Conservation (phyloP, 1,140 invertebrate genomes). For the Zaprionus nigranus region DNA sequence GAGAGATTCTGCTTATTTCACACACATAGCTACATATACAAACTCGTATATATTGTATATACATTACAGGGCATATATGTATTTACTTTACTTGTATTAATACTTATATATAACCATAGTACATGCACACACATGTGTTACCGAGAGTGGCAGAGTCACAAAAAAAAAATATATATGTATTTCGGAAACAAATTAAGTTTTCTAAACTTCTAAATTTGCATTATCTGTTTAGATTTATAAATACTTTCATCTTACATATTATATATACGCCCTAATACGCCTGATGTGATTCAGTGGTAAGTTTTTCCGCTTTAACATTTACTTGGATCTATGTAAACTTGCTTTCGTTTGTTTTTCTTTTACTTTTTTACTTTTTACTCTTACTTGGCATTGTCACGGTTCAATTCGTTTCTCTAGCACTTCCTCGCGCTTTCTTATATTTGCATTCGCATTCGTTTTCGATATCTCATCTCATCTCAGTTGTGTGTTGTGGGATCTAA, state of each 20-base stretch:
- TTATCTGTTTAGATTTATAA: conserved; percentile 4
- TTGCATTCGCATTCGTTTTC: conserved; percentile 21
- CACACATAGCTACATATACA: conserved; percentile 28
- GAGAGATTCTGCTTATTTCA: conserved; percentile 39
- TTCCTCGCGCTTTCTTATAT: conserved; percentile 10
- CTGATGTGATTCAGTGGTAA: conserved; percentile 48
- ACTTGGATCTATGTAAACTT: conserved; percentile 28
- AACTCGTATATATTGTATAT: conserved; percentile 23
- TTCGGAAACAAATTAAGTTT: not conserved
- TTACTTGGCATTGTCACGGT: conserved; percentile 50
- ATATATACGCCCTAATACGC: conserved; percentile 40
- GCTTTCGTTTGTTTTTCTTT: conserved; percentile 47
- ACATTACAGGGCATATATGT: conserved; percentile 5
- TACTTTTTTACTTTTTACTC: conserved; percentile 40
- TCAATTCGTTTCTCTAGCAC: conserved; percentile 54
- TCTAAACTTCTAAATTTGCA: conserved; percentile 11
- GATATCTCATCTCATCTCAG: conserved; percentile 18
- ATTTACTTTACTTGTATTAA: conserved; percentile 8
- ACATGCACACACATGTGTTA: not conserved
- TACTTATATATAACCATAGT: conserved; percentile 5
- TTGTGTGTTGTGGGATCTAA: conserved; percentile 25
- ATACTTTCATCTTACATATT: conserved; percentile 9
- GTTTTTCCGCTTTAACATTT: conserved; percentile 23
- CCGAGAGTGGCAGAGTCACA: not conserved
- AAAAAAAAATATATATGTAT: not conserved